These are phyloP conservation scores for Harpagifer antarcticus DNA, from an alignment of 2,797 vertebrate genomes.

Conservation along the genomic window DNA sequence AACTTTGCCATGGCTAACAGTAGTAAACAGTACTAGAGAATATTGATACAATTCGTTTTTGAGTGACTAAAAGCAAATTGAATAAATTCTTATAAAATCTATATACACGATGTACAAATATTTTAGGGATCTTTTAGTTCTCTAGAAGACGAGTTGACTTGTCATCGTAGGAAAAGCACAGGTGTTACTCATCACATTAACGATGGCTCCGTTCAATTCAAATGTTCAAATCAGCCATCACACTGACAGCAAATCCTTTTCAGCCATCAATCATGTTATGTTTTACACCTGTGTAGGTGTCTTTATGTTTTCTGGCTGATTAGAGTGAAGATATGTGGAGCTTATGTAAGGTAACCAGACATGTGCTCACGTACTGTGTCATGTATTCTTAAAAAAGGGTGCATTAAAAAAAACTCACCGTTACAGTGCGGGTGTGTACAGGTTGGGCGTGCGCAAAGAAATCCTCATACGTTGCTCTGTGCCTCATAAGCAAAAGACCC, in stretches of 20 bases:
- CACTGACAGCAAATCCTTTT: conserved; percentile 1
- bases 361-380: not conserved
- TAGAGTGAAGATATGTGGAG: conserved; percentile 4
- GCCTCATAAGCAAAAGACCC: not conserved
- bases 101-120: too few relatives aligned
- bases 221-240: not conserved
- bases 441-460: not conserved
- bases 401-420: not conserved
- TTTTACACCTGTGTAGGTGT: conserved; percentile 23
- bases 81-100: too few relatives aligned
- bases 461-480: not conserved
- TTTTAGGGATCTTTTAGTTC: not conserved
- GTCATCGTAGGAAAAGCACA: not conserved
- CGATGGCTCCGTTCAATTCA: not conserved
- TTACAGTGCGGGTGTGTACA: not conserved
- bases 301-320: conserved; percentile 18
- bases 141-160: not conserved
- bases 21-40: not conserved
- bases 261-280: not conserved
- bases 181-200: not conserved
- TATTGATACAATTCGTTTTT: not conserved
- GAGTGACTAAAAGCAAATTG: not conserved
- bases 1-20: not conserved
- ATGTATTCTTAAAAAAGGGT: not conserved
- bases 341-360: not conserved